phyloP scores from a whole-genome alignment of 2,113 vertebrate genomes.

The Todiramphus saurophagus region DNA sequence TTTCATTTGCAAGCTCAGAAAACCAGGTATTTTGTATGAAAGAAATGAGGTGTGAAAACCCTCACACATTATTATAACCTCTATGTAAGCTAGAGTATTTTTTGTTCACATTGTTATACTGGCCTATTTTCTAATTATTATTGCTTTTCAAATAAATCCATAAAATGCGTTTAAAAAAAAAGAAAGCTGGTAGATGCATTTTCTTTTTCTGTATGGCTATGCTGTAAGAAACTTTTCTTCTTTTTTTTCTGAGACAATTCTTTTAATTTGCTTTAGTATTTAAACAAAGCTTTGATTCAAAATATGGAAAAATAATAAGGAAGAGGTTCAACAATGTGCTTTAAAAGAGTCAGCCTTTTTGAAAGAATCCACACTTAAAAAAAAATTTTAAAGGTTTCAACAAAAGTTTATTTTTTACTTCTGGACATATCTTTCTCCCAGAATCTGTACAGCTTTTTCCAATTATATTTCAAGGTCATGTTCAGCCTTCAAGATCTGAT shows the following conservation, averaged over 20 bases:
- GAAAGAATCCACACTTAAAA: not conserved
- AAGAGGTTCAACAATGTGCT: not conserved
- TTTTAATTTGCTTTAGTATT: not conserved
- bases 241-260: accelerated
- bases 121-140: not conserved
- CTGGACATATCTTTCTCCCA: not conserved
- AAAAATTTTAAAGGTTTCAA: not conserved
- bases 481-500: not conserved
- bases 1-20: not conserved
- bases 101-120: not conserved
- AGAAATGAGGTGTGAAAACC: not conserved
- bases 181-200: too few relatives aligned
- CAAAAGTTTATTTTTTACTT: not conserved
- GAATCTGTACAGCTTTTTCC: not conserved
- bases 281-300: not conserved
- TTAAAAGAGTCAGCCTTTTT: not conserved
- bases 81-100: not conserved
- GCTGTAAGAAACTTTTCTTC: not conserved
- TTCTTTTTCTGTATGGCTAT: not conserved
- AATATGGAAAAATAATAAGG: not conserved
- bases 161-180: not conserved
- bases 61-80: accelerated
- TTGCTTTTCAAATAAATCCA: not conserved
- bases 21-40: not conserved
- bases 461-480: not conserved